Base-by-base conservation (phyloP, 2,888 invertebrate species). In the Drosophila paranaensis region DNA sequence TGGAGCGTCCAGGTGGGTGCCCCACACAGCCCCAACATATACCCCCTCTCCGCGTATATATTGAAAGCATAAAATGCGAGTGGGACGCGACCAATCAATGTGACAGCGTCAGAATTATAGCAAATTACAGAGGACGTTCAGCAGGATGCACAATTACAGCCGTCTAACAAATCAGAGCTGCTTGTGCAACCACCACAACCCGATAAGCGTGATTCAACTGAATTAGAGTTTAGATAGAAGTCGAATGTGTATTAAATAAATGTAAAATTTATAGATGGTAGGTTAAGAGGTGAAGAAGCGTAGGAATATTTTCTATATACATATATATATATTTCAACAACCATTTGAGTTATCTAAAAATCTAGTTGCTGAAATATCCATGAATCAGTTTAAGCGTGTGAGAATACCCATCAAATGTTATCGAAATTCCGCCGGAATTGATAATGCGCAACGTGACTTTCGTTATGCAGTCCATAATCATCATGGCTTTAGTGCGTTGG, bases 1-100 rank as follows among this genome's bases (percentile, higher is more conserved):
- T 90, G 54, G 96, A 96, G 58, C 94, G 95, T 92, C 96, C 96
- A 86, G 94, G 96, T 96, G 92, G 94, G 82, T 77, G 78, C 62
- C 11, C 60, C 9, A 58, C 6, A 65, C 25, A 55, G 40, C 33
- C 50, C 53, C 48, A 42, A 39, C 43, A 16, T n/a, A 45, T n/a
- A 45, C 46, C 1, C 40, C 72, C 45, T 27, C 6, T n/a, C 35
- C 42, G 20, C 20, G 35, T 20, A 35, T 50, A 14, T 16, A 30
- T 56, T 16, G 37, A n/a, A 46, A 51, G 14, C 25, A 35, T n/a
- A 16, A 48, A 42, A 67, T 67, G 13, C 33, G 14, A 33, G 11
- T 42, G 33, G 37, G 20, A 42, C 33, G 16, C 25, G 56, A 42
- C 46, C 72, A 82, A 74, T 81, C 81, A 87, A 75, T 60, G 70